Base-by-base conservation (phyloP, 2,888 invertebrate genomes). In the Callyntrura sp. region DNA sequence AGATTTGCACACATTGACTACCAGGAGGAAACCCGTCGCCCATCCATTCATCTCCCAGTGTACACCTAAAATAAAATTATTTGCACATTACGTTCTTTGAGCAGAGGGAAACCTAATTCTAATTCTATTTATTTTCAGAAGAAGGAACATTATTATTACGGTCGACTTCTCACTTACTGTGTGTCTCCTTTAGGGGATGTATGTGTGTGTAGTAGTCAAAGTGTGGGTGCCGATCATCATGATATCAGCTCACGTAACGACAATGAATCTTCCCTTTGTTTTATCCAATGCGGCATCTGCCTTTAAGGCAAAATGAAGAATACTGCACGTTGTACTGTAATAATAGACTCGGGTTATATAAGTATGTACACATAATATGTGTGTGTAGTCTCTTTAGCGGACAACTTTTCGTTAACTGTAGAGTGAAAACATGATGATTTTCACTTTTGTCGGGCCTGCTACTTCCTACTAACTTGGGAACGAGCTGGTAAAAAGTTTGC, bases 261-360 rank as follows among this genome's bases (percentile, higher is more conserved):
- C 79, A 79, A 79, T 79, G 79, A 79, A 79, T 79, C 35, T 55
- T 79, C 60, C 60, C 48, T 57, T 73, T 73, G 73, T 73, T 73
- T 48, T 23, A 23, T 45, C 23, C 73, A 20, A 23, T 28, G 65
- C 65, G 17, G n/a, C 14, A 17, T 43, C 23, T 70, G 43, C 43
- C 17, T 70, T 35, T 35, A 35, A 35, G 35, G 35, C 12, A n/a
- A 51, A 2, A 51, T n/a, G n/a, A 51, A 2, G n/a, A 51, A 2
- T 14, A 2, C 5, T 51, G 51, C n/a, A n/a, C 51, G 9, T 51
- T 51, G 51, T 35, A 35, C 35, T 35, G 2, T 35, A 35, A 35
- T 35, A 17, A 35, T 28, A 68, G 28, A 28, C 43, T 12, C n/a
- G 9, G 35, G 43, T 1, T 51, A n/a, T 51, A 11, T 51, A 48